phyloP scores from a whole-genome alignment of 1,140 invertebrate species.

The Spodoptera litura region DNA sequence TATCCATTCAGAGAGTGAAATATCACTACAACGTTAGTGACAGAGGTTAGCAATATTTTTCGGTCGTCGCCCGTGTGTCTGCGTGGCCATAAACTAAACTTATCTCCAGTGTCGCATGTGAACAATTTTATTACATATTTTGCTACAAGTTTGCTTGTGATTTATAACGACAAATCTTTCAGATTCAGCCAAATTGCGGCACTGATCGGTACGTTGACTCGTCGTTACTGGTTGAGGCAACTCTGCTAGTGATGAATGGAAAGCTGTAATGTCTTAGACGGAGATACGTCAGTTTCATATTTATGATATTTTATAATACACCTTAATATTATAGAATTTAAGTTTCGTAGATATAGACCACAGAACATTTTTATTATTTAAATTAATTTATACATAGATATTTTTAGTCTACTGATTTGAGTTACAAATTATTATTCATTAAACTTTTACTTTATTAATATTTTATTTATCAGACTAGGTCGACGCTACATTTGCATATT shows the following conservation, averaged over 20 bases:
- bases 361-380: too few relatives aligned
- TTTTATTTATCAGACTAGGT: not conserved
- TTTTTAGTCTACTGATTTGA: too few relatives aligned
- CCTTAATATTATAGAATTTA: too few relatives aligned
- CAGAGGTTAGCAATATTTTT: slow-evolving; percentile 4
- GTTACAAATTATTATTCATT: too few relatives aligned
- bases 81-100: not conserved
- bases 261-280: not conserved
- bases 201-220: slow-evolving; percentile 13
- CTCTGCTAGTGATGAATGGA: not conserved
- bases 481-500: not conserved
- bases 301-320: too few relatives aligned
- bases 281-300: not conserved
- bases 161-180: slow-evolving; percentile 4
- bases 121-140: slow-evolving; percentile 21
- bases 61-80: slow-evolving; percentile 4
- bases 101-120: not conserved
- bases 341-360: too few relatives aligned
- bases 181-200: slow-evolving; percentile 7
- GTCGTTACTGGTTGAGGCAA: not conserved
- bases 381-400: too few relatives aligned
- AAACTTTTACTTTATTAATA: too few relatives aligned
- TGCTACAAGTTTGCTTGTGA: slow-evolving; percentile 1
- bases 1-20: not conserved
- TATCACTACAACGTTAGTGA: not conserved